Conservation (phyloP, 1,140 invertebrate genomes). For the Aphelenchoides besseyi region DNA sequence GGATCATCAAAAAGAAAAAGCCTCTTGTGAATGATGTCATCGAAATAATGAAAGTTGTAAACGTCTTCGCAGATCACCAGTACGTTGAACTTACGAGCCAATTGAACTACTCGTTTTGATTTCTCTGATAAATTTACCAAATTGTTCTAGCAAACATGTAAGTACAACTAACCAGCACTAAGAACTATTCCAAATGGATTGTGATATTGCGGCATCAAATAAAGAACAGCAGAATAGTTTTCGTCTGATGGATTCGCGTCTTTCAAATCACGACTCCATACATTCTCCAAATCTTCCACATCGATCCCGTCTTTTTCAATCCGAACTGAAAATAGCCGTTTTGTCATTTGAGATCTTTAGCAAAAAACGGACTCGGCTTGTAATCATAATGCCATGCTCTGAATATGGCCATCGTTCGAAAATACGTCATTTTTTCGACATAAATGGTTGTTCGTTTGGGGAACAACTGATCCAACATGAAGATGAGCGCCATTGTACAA, state of each 20-base stretch:
- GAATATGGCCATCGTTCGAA: constrained; percentile 69
- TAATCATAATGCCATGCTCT: constrained; percentile 67
- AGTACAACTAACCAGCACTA: too few relatives aligned
- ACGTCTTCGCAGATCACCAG: constrained; percentile 71
- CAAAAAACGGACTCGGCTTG: background rate
- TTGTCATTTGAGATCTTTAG: background rate
- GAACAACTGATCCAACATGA: constrained; percentile 68
- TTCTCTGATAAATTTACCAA: too few relatives aligned
- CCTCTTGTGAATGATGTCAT: constrained; percentile 10
- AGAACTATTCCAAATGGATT: background rate
- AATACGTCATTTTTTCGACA: constrained; percentile 72
- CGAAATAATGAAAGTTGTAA: constrained; percentile 69
- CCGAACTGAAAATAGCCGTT: background rate
- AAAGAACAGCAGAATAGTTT: constrained; percentile 69
- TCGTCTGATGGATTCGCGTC: constrained; percentile 37
- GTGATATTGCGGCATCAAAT: constrained; percentile 69
- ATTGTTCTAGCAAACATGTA: too few relatives aligned
- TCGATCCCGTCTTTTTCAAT: constrained; percentile 3
- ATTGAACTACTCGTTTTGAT: constrained; percentile 62
- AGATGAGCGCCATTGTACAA: constrained; percentile 69
- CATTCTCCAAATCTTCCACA: background rate
- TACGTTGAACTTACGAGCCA: constrained; percentile 61
- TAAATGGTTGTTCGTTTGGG: constrained; percentile 69
- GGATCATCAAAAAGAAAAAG: constrained; percentile 45
- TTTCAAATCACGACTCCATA: constrained; percentile 15